Percentiles rank a stretch among this genome's conserved stretches.
phyloP scores from a whole-genome alignment of 2,113 vertebrate genomes.

The Romanogobio albipinnatus region DNA sequence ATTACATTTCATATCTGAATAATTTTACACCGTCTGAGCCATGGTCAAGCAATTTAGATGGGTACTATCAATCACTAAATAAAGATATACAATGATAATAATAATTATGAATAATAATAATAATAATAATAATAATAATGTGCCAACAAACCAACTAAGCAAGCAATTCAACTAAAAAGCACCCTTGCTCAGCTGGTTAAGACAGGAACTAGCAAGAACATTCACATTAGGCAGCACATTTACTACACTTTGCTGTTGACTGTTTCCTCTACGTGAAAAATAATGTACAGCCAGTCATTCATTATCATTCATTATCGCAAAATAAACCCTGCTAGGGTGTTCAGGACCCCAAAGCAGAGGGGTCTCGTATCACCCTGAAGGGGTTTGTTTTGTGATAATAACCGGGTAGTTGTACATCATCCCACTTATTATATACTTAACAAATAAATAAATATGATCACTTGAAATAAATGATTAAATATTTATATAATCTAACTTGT shows the following conservation, averaged over 20 bases:
- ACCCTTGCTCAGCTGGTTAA: background rate
- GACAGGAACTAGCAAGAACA: background rate
- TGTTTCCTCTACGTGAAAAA: background rate
- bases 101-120: background rate
- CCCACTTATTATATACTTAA: no score
- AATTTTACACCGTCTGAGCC: background rate
- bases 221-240: background rate
- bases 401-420: no score
- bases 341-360: no score
- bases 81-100: background rate
- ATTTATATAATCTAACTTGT: no score
- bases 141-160: no score
- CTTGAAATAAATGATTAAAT: no score
- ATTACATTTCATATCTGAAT: background rate
- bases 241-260: background rate
- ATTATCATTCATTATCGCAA: no score
- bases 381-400: no score
- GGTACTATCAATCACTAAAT: background rate
- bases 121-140: no score
- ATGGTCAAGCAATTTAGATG: background rate
- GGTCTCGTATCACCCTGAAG: no score
- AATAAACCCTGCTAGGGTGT: no score
- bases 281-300: background rate
- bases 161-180: background rate
- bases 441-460: no score